Evolutionary conservation across 2,113 vertebrate genomes (phyloP), one percentile per base, ranked within the genome.

Genomic region (Phalacrocorax aristotelis): DNA sequence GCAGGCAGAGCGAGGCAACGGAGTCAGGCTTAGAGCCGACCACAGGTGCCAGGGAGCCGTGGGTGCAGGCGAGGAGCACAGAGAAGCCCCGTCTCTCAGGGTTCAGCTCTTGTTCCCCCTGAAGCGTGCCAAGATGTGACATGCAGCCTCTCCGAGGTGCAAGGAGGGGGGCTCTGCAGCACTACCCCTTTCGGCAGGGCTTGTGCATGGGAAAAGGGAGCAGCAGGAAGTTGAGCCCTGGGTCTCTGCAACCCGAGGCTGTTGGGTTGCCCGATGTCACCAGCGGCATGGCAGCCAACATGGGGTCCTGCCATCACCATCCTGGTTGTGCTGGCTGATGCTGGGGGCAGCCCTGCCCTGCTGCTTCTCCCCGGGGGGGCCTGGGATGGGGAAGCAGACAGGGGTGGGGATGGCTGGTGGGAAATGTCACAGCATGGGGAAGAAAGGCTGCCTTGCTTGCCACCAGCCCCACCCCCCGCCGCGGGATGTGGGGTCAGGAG

Each of bases 71-170:
- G 2, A 51, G 25, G 36, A 85, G 70, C 65, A 54, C 44, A 84
- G 77, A 83, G 87, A 80, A 82, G 87, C 83, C 70, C 91, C 77
- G 71, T 82, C 66, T 92, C 55, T 69, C 9, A n/a, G 84, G 91
- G 69, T 68, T 79, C 76, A 61, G 84, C 25, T 30, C 57, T 52
- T 1, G 3, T 51, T 19, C 58, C 23, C 49, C 30, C 8, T 0
- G 0, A 48, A 48, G 26, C 1, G 0, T 14, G 42, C 69, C 13
- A 48, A 54, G 74, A 57, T 10, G n/a, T 14, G 20, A 49, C 64
- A 61, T 23, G 20, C 66, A 71, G 65, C 25, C 49, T 46, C 48
- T 30, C 62, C 1, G 21, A 34, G 19, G 25, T 26, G n/a, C 25
- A 42, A n/a, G n/a, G 44, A 76, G 19, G 10, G 17, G 58, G 9